These are phyloP conservation scores for Rhagophthalmus giganteus DNA, from an alignment of 2,888 invertebrate genomes.

Conservation along the genomic window DNA sequence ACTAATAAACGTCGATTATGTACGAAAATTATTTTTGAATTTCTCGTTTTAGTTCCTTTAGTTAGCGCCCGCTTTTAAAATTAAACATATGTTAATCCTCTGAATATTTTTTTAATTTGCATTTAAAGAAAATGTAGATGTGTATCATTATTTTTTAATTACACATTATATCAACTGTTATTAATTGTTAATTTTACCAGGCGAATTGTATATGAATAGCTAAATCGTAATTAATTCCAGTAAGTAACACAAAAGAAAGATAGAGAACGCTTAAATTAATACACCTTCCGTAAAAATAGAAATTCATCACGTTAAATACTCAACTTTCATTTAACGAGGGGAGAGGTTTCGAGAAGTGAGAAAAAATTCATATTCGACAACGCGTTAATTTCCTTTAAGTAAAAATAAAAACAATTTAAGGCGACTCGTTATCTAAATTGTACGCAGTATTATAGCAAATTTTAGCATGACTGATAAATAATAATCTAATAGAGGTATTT, in stretches of 20 bases:
- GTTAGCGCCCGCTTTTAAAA: too few species aligned
- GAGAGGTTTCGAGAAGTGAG: too few species aligned
- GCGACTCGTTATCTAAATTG: neutral
- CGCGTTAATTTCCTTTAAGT: too few species aligned
- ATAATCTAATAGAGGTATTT: neutral
- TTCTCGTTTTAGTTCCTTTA: too few species aligned
- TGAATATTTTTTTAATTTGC: conserved; percentile 26
- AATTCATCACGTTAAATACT: too few species aligned
- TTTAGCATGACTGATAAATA: neutral
- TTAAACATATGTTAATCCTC: conserved; percentile 13
- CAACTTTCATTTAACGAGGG: too few species aligned
- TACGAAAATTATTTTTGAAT: too few species aligned
- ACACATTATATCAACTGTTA: conserved; percentile 30
- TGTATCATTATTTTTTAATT: conserved; percentile 30
- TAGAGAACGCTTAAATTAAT: neutral
- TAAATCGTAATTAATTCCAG: conserved; percentile 8
- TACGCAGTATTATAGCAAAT: neutral
- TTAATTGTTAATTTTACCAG: conserved; percentile 16
- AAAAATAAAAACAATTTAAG: too few species aligned
- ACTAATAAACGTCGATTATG: too few species aligned
- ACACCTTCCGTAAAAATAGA: neutral
- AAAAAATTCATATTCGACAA: neutral
- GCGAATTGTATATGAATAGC: conserved; percentile 2
- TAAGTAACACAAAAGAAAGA: neutral
- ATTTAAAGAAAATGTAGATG: conserved; percentile 31